Base-by-base conservation (phyloP, 2,113 vertebrate genomes). In the Siniperca chuatsi region DNA sequence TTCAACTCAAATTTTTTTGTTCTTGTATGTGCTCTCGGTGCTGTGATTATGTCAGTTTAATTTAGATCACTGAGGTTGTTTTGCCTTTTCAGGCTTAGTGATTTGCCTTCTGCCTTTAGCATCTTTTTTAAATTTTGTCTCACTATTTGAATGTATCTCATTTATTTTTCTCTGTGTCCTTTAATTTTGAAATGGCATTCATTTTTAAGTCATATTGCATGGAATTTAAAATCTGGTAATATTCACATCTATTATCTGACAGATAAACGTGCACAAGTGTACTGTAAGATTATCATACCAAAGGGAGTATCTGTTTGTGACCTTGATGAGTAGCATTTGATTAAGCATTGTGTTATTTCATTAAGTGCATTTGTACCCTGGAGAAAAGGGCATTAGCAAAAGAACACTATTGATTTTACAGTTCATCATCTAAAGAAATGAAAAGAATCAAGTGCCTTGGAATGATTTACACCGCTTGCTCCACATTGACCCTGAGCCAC, bases 371-470 rank as follows among this genome's bases (percentile, higher is more conserved):
- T 94, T 83, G 84, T 87, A 87, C 83, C 89, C 83, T 71, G 61
- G 77, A 77, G n/a, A 85, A 86, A 82, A 89, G 91, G 83, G 81
- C 79, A 83, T 87, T 82, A 74, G 62, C 52, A 78, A 76, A 84
- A 89, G 16, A 85, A 86, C 65, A 73, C 55, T 60, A 75, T 83
- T 88, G n/a, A 75, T 90, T 89, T 81, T 81, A 84, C 69, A 80
- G 78, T 92, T 81, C 62, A 82, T 90, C 73, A 82, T 83, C 78
- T 57, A 64, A 86, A 77, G 91, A 81, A 88, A 89, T 82, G 90
- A 93, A 89, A 88, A 93, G 93, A 93, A 92, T 93, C 88, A 95
- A 95, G 94, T 95, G 94, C 94, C 94, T 95, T 94, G 92, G 93
- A 93, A 92, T 85, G 93, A 92, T 87, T 90, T 80, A 60, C 55